Base-by-base conservation (phyloP, 2,113 vertebrate genomes). In the Mus musculus region DNA sequence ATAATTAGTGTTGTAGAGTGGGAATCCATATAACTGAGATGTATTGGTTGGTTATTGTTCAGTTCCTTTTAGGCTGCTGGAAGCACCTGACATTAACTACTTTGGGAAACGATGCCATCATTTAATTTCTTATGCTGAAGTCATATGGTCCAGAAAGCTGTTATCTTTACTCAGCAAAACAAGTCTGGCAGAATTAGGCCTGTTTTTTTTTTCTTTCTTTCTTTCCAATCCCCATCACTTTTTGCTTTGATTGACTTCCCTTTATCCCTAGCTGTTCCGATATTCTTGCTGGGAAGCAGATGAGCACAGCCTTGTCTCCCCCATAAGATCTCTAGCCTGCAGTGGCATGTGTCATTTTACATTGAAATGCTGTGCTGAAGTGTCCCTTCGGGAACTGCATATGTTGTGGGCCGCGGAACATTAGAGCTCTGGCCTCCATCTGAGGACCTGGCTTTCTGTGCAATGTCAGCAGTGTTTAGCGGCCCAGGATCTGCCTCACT, bases 161-260 rank as follows among this genome's bases (percentile, higher is more conserved):
- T 97, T 95, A 76, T 96, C 96, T 94, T 91, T 77, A 30, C 69
- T 84, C 8, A 46, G 85, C 90, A 75, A 96, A 94, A 63, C 94
- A 80, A 77, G 71, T 30, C 89, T 89, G 95, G 88, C 85, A 86
- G 95, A 96, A 93, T 95, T 54, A 49, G 85, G 59, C 20, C 1
- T 42, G 20, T 75, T 52, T 59, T 84, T 7, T 8, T 16, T 30
- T 9, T 13, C 7, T 71, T 72, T 72, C 8, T 72, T 72, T 39
- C 19, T 39, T 73, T 10, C 19, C 19, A 0, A 3, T 22, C 54
- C 63, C 36, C 36, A 94, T 80, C 92, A 77, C 89, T 94, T 77
- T 90, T 89, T 80, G 88, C 93, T 97, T 71, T 95, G 96, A 97
- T 30, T 78, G 96, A 93, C 92, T 91, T 86, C 73, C 92, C 52